Conservation (phyloP, 1,140 invertebrate species). For the Aporrectodea caliginosa region DNA sequence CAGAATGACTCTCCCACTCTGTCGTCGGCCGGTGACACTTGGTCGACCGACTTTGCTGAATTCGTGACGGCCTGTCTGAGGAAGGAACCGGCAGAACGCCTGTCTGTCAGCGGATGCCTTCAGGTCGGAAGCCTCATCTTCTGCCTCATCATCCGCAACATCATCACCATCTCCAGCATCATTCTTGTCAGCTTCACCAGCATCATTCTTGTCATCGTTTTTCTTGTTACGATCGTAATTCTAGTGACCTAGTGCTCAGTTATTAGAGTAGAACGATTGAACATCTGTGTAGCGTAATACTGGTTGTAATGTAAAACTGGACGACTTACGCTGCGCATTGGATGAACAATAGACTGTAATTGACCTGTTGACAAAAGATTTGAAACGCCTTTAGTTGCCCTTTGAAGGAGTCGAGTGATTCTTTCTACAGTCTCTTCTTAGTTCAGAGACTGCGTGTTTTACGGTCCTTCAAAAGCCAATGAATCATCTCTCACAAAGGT, state of each 20-base stretch:
- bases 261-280: background rate
- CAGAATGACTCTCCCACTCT: slow-evolving; percentile 95
- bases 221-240: background rate
- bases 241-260: background rate
- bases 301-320: background rate
- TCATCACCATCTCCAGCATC: background rate
- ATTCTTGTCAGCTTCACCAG: background rate
- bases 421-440: background rate
- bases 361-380: background rate
- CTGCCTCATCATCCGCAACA: background rate
- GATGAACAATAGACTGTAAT: background rate
- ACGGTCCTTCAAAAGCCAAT: no score
- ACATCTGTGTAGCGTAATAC: background rate
- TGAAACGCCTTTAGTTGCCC: background rate
- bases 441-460: no score
- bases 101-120: slow-evolving; percentile 9
- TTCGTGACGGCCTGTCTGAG: slow-evolving; percentile 91
- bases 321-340: background rate
- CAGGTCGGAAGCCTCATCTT: slow-evolving; percentile 9
- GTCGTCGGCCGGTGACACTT: slow-evolving; percentile 21
- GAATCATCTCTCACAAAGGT: no score
- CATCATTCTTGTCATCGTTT: background rate
- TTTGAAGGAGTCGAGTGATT: background rate
- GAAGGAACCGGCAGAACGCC: slow-evolving; percentile 80
- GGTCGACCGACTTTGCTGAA: slow-evolving; percentile 74